A percentile compares a stretch with the other conserved stretches of the same genome.
Evolutionary conservation across 2,113 vertebrate species (phyloP).

Genomic region (Callipepla californica): DNA sequence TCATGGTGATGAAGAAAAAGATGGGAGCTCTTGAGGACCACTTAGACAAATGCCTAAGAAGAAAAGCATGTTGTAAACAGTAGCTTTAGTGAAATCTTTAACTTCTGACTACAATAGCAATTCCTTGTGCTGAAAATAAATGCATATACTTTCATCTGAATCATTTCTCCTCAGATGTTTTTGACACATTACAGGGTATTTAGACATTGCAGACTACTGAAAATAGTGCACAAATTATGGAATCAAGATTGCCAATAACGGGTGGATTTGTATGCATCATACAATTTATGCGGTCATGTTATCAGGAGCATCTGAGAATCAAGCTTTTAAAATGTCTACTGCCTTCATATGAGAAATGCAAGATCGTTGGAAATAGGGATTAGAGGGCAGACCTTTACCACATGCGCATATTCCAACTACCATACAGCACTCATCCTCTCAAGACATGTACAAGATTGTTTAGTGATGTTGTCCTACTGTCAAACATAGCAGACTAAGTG

Average conservation of each 20-base stretch:
- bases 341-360: neutral
- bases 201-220: neutral
- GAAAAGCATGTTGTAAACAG: neutral
- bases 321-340: neutral
- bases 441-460: neutral
- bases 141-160: neutral
- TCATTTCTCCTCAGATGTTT: neutral
- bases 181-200: neutral
- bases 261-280: neutral
- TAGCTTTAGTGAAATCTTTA: neutral
- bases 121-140: neutral
- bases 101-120: neutral
- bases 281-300: neutral
- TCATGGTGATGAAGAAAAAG: neutral
- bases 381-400: neutral
- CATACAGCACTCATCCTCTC: neutral
- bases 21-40: rapidly evolving
- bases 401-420: neutral
- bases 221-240: neutral
- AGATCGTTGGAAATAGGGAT: neutral
- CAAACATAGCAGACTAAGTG: neutral
- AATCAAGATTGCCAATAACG: neutral
- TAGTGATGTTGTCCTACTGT: neutral
- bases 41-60: neutral
- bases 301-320: neutral